These are phyloP conservation scores for Pycnomerus fuliginosus DNA, from an alignment of 2,888 invertebrate species.

Conservation along the genomic window DNA sequence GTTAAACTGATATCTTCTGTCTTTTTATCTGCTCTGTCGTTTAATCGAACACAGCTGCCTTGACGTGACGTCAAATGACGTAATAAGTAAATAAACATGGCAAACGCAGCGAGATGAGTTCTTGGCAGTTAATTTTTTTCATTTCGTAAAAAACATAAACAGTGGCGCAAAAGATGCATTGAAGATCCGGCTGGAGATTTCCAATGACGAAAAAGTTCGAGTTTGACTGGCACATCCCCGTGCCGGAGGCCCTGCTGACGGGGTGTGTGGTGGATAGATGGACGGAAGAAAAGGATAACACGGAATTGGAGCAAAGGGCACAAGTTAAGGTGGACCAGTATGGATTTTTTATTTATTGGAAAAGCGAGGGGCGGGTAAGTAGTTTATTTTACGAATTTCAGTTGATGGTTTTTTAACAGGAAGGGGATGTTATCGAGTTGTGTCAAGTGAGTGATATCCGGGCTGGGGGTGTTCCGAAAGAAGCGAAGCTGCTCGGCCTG, in stretches of 20 bases:
- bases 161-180: slow-evolving; percentile 6
- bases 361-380: slow-evolving; percentile 88
- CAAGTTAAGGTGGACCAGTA: slow-evolving; percentile 94
- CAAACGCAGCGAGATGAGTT: slow-evolving; percentile 13
- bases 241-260: slow-evolving; percentile 80
- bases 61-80: too few relatives aligned
- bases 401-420: slow-evolving; percentile 61
- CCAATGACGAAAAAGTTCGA: slow-evolving; percentile 97
- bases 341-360: slow-evolving; percentile 98
- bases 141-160: slow-evolving; percentile 7
- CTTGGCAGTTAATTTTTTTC: slow-evolving; percentile 10
- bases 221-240: slow-evolving; percentile 96
- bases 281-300: slow-evolving; percentile 96
- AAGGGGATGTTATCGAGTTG: slow-evolving; percentile 96
- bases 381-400: slow-evolving; percentile 13
- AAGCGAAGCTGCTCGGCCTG: slow-evolving; percentile 75
- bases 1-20: too few relatives aligned
- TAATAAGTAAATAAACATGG: slow-evolving; percentile 16
- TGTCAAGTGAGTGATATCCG: slow-evolving; percentile 98
- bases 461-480: slow-evolving; percentile 90
- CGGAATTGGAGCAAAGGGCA: slow-evolving; percentile 84
- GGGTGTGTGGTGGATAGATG: slow-evolving; percentile 95
- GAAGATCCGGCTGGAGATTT: slow-evolving; percentile 2
- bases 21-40: too few relatives aligned
- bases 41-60: too few relatives aligned